These are phyloP conservation scores for Cossypha niveicapilla DNA, from an alignment of 2,797 vertebrate species.

Conservation along the genomic window DNA sequence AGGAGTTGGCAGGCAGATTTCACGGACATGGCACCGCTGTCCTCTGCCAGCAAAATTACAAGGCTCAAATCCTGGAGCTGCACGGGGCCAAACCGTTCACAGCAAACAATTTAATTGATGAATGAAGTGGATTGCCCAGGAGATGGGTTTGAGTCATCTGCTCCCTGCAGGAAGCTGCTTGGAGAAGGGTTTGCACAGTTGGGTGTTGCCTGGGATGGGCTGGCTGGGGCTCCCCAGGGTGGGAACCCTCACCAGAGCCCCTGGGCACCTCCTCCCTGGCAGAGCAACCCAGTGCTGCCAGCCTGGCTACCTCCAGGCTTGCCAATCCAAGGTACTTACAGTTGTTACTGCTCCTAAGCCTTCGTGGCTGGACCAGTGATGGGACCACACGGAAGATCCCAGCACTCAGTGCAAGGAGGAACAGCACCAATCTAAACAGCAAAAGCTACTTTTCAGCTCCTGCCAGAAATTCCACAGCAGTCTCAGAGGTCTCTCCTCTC, in stretches of 20 bases:
- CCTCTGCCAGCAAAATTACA: constrained; percentile 67
- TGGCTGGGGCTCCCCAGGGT: neutral
- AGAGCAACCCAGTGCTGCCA: neutral
- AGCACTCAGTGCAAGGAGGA: neutral
- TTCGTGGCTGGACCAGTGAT: rapidly evolving
- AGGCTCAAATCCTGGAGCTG: constrained; percentile 58
- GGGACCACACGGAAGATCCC: neutral
- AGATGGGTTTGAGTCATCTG: constrained; percentile 26
- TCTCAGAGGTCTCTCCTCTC: neutral
- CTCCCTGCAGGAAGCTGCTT: neutral
- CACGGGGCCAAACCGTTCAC: constrained; percentile 47
- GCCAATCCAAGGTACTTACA: neutral
- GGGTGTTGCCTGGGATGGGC: rapidly evolving
- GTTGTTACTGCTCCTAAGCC: neutral
- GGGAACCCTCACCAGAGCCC: neutral
- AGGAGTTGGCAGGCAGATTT: constrained; percentile 66
- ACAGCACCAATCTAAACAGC: neutral
- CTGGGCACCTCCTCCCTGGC: neutral
- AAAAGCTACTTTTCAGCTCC: neutral
- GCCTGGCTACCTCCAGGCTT: neutral
- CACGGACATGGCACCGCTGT: neutral
- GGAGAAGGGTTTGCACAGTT: neutral
- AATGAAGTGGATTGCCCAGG: constrained; percentile 49
- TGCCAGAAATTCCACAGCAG: neutral
- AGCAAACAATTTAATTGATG: constrained; percentile 67